phyloP scores from a whole-genome alignment of 64 coral and sea anemone genomes.

The Pachyseris speciosa region DNA sequence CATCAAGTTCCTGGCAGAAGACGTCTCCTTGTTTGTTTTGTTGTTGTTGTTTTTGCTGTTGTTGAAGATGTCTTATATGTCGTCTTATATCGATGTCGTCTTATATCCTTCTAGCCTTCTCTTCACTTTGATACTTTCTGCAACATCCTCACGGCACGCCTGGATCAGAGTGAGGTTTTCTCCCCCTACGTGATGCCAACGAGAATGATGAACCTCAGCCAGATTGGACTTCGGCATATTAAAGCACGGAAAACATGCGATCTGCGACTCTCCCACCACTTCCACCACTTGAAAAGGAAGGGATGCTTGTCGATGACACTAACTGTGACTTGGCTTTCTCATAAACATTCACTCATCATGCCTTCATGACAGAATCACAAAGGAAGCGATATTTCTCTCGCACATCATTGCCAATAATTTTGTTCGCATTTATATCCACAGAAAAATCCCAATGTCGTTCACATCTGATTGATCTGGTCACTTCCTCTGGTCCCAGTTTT shows the following conservation, averaged over 20 bases:
- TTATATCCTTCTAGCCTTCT: constrained; percentile 21
- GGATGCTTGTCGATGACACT: constrained; percentile 72
- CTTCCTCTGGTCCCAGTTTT: neutral
- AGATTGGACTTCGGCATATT: constrained; percentile 58
- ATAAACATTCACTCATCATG: too few relatives aligned
- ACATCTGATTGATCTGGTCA: neutral
- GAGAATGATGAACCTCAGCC: constrained; percentile 61
- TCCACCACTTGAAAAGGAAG: constrained; percentile 51
- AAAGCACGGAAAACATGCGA: constrained; percentile 63
- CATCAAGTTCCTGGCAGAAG: constrained; percentile 41
- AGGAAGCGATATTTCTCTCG: constrained; percentile 52
- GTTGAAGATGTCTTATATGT: neutral
- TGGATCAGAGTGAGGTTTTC: constrained; percentile 49
- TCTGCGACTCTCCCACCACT: constrained; percentile 56
- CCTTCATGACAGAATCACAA: constrained; percentile 25
- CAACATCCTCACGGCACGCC: constrained; percentile 31
- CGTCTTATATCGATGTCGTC: constrained; percentile 15
- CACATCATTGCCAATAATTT: constrained; percentile 57
- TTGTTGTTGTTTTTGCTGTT: neutral
- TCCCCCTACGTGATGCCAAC: constrained; percentile 37
- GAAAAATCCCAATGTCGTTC: constrained; percentile 34
- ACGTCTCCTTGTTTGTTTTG: constrained; percentile 19
- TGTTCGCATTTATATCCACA: constrained; percentile 15
- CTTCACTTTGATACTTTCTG: constrained; percentile 38
- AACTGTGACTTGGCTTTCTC: too few relatives aligned